phyloP scores from a whole-genome alignment of 2,113 vertebrate species.

The Pseudopipra pipra region DNA sequence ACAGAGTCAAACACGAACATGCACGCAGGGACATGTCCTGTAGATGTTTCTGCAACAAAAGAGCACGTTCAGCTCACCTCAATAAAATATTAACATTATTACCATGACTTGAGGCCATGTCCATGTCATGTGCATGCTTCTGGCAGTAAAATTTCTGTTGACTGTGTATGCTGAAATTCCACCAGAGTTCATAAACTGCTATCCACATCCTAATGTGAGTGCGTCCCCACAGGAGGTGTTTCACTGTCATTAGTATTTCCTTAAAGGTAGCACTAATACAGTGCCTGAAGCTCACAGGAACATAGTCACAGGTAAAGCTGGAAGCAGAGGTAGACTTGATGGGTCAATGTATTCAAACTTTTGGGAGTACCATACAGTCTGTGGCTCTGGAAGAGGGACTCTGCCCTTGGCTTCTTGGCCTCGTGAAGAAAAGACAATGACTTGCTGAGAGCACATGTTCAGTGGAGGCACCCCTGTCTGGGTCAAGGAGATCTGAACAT shows the following conservation, averaged over 20 bases:
- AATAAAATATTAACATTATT: slow-evolving; percentile 32
- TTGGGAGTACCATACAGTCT: neutral
- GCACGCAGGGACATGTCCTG: neutral
- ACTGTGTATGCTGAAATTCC: neutral
- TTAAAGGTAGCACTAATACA: neutral
- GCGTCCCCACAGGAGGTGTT: neutral
- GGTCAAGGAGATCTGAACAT: neutral
- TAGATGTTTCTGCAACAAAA: slow-evolving; percentile 12
- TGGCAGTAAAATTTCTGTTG: slow-evolving; percentile 1
- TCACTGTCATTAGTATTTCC: neutral
- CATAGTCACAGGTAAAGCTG: neutral
- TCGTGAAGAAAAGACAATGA: neutral
- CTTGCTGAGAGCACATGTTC: rapidly evolving
- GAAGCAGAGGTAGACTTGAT: neutral
- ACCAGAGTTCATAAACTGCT: neutral
- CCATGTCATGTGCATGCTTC: neutral
- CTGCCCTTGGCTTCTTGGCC: neutral
- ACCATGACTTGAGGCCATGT: slow-evolving; percentile 32
- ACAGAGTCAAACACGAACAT: neutral
- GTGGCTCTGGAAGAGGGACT: neutral
- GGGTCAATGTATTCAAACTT: neutral
- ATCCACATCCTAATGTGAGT: neutral
- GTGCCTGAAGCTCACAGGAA: neutral
- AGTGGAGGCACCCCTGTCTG: neutral
- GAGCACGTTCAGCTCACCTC: neutral